Evolutionary conservation across 2,113 vertebrate species (phyloP), one percentile per base, ranked within the genome.

Genomic region (Trachemys scripta): DNA sequence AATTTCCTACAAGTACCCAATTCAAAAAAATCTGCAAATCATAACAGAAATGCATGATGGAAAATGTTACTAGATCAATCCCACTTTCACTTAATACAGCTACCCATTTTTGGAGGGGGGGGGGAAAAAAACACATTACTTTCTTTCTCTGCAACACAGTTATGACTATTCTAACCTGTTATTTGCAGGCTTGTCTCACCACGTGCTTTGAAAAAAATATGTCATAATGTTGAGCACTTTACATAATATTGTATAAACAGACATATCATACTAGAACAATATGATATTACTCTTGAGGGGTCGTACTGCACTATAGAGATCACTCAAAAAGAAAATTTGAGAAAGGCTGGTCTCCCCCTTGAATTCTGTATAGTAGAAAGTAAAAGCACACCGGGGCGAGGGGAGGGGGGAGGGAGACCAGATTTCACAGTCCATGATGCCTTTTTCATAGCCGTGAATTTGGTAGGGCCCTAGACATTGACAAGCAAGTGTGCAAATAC

Each of bases 131-230:
- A 57, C 94, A 89, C 0, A 79, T 76, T 11, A 59, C 80, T 95
- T 90, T n/a, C 82, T 75, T 83, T 84, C 54, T 92, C 84, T 49
- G 54, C 95, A 91, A 84, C 88, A 86, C 1, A 3, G 53, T 2
- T 89, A 85, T 69, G 78, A 82, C 82, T 31, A 84, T 91, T 93
- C 56, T 72, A 2, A 94, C 90, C 31, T 50, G 94, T 96, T 97
- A 89, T 92, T 10, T 86, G 12, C 49, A 85, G 35, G 31, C 85
- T 97, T 97, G 92, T 94, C 93, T 97, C 95, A 97, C 94, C 93
- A 87, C 35, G 25, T 49, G 5, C 89, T 90, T 83, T 49, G 79
- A 81, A 56, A 88, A 87, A 81, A 95, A 38, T 9, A 38, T 9
- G 56, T 47, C 85, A 53, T 89, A 27, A 45, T 0, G 87, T 6